A percentile compares a stretch with the other conserved stretches of the same genome.
phyloP scores from a whole-genome alignment of 2,113 vertebrate genomes.

The Salvelinus namaycush region DNA sequence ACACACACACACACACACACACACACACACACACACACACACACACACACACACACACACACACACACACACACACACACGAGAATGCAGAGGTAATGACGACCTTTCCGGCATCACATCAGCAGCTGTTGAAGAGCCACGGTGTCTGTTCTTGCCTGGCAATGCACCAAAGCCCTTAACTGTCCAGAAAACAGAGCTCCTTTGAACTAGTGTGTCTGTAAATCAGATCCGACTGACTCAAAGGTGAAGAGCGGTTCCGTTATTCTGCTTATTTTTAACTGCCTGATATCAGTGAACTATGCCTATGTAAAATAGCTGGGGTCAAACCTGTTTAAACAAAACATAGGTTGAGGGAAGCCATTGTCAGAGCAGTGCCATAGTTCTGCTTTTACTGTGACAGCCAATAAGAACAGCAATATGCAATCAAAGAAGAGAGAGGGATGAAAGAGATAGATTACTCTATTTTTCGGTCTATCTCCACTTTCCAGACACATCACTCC shows the following conservation, averaged over 20 bases:
- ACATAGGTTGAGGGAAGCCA: neutral
- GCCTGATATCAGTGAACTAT: neutral
- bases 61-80: conserved; percentile 14
- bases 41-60: neutral
- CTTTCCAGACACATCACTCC: conserved; percentile 19
- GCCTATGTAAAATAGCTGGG: neutral
- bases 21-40: neutral
- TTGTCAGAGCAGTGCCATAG: too few species aligned
- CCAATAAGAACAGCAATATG: too few species aligned
- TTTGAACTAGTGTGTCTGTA: conserved; percentile 47
- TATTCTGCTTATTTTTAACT: neutral
- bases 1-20: neutral
- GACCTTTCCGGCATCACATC: conserved; percentile 58
- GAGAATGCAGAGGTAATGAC: conserved; percentile 44
- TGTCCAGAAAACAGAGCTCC: conserved; percentile 60
- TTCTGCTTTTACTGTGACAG: too few species aligned
- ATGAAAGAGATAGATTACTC: conserved; percentile 19
- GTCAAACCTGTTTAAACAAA: neutral
- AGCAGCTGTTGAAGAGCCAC: conserved; percentile 59
- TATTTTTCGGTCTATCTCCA: too few species aligned
- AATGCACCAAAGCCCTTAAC: conserved; percentile 42
- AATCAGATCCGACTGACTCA: neutral
- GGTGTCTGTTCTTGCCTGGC: conserved; percentile 55
- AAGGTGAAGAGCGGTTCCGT: neutral
- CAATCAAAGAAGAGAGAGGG: neutral